A percentile compares a stretch with the other conserved stretches of the same genome.
Evolutionary conservation across 2,888 invertebrate genomes (phyloP).

Genomic region (Portevinia maculata): DNA sequence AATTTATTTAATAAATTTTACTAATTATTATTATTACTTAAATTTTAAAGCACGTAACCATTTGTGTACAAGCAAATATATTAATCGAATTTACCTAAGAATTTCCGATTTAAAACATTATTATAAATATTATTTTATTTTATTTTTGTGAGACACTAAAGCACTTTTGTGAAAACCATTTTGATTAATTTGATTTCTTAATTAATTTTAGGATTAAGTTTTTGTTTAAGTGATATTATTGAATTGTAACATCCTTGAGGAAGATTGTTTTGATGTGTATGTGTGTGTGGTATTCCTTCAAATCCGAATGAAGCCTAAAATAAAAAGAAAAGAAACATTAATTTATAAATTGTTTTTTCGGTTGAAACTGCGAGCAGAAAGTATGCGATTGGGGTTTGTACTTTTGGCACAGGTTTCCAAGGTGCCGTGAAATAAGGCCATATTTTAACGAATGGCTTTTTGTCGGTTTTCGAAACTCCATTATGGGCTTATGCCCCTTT

Average conservation of each 20-base stretch:
- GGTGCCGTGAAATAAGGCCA: too few species aligned
- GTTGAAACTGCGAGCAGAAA: too few species aligned
- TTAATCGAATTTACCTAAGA: slow-evolving; percentile 51
- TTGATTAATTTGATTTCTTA: slow-evolving; percentile 39
- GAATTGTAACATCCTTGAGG: slow-evolving; percentile 41
- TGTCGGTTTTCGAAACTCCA: too few species aligned
- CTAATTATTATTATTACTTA: slow-evolving; percentile 43
- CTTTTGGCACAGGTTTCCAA: too few species aligned
- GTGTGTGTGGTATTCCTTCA: slow-evolving; percentile 13
- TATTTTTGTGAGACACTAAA: slow-evolving; percentile 68
- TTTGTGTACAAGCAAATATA: slow-evolving; percentile 47
- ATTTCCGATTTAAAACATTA: slow-evolving; percentile 42
- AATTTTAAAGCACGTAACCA: slow-evolving; percentile 60
- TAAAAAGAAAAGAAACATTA: slow-evolving; percentile 1
- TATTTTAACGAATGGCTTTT: too few species aligned
- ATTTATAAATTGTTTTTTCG: too few species aligned
- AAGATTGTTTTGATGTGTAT: slow-evolving; percentile 1
- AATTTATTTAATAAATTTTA: slow-evolving; percentile 48
- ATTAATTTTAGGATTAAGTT: slow-evolving; percentile 13
- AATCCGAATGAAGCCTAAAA: slow-evolving; percentile 47
- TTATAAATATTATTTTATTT: too few species aligned
- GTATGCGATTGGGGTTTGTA: too few species aligned
- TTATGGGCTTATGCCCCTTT: too few species aligned
- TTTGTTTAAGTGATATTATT: slow-evolving; percentile 39
- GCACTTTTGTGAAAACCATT: slow-evolving; percentile 75